Base-by-base conservation (phyloP, 1,140 invertebrate genomes). In the Pseudoatta argentina region DNA sequence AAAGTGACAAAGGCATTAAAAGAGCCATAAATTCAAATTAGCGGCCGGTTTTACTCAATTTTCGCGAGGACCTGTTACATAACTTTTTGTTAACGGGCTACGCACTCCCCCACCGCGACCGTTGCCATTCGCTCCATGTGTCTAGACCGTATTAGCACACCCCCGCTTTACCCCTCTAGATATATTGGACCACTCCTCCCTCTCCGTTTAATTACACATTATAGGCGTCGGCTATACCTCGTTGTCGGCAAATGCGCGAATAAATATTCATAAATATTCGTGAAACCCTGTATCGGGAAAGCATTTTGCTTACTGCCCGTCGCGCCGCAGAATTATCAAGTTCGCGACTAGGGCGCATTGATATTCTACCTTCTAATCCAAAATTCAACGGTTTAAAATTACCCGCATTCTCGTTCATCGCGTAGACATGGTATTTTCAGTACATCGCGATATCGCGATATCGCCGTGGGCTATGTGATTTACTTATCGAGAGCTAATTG, bases 241-340 rank as follows among this genome's bases (percentile, higher is more conserved):
- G 79, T 67, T 79, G 82, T 61, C 73, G n/a, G 77, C 87, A 91
- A 89, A 92, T 82, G 85, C 59, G 64, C 30, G 72, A 85, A 91
- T 92, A 93, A 93, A 92, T 92, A 91, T 93, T 91, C 91, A 91
- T 91, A 93, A 92, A 93, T 92, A 92, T 92, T 85, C 88, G 87
- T 79, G n/a, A 57, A 51, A 5, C 39, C 30, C 71, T 83, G 48
- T 72, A 79, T 76, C 53, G 66, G 61, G 76, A 69, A 82, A 86
- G 53, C 71, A 73, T 86, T 86, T 71, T 59, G 82, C 57, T 72
- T 39, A 18, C n/a, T 24, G 27, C 7, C 10, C 64, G 48, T 69
- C 39, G 44, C 64, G 64, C 79, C 27, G 44, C 72, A 24, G 55
- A 55, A 83, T 83, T 83, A 83, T 83, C 79, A 83, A 83, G 39